Percentiles rank a stretch among this genome's conserved stretches.
Conservation (phyloP, 1,140 invertebrate genomes). For the Araneus ventricosus region DNA sequence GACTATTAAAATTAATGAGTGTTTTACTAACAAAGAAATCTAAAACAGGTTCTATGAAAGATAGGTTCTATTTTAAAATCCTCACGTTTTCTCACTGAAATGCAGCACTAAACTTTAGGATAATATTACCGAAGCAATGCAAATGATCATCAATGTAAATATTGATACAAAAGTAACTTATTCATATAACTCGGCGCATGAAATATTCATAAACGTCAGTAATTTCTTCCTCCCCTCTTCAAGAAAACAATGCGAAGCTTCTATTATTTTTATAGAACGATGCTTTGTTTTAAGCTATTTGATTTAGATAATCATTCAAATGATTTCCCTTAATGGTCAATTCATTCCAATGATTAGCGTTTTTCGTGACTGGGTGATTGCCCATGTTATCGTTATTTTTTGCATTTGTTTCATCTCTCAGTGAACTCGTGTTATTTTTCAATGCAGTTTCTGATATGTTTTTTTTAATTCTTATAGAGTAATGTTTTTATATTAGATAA, state of each 20-base stretch:
- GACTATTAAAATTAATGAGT: too few relatives aligned
- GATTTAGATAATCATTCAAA: constrained; percentile 22
- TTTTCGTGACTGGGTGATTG: background rate
- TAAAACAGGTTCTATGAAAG: background rate
- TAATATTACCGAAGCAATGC: background rate
- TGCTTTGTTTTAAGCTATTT: background rate
- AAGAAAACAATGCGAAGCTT: background rate
- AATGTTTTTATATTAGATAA: too few relatives aligned
- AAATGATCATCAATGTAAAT: background rate
- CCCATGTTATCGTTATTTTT: background rate
- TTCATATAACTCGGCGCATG: background rate
- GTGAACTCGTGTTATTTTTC: background rate
- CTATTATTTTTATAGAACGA: background rate
- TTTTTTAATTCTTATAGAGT: background rate
- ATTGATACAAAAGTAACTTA: background rate
- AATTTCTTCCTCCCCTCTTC: background rate
- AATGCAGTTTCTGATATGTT: background rate
- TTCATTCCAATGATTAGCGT: background rate
- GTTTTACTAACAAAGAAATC: too few relatives aligned
- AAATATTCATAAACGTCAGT: background rate
- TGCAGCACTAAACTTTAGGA: background rate
- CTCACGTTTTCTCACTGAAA: background rate
- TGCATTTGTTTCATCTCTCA: background rate
- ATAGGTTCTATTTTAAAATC: background rate
- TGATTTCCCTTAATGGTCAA: background rate